Evolutionary conservation across 2,113 vertebrate genomes (phyloP).

Genomic region (Burhinus oedicnemus): DNA sequence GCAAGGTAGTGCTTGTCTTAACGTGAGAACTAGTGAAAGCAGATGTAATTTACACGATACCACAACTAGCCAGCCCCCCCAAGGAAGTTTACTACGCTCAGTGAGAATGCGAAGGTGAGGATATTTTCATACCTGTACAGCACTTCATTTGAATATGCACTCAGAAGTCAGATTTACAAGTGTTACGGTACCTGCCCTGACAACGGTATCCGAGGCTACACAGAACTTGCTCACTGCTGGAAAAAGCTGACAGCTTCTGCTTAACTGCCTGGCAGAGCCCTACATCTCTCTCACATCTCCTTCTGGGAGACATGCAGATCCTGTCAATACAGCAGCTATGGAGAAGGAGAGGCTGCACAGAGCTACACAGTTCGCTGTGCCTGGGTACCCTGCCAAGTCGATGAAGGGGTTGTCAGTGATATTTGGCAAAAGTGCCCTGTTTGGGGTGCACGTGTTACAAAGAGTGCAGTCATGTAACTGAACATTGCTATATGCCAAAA

Average conservation of each 20-base stretch:
- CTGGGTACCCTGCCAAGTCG: background rate
- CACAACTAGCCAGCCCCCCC: background rate
- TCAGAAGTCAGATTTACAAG: background rate
- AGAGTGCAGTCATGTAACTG: background rate
- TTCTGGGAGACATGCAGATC: background rate
- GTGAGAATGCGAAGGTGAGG: background rate
- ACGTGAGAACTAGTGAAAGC: rapidly evolving
- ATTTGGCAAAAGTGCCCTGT: background rate
- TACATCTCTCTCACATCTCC: background rate
- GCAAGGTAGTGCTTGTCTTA: rapidly evolving
- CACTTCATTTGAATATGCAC: background rate
- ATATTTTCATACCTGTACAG: background rate
- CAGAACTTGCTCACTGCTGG: background rate
- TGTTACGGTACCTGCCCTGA: background rate
- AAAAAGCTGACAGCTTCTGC: background rate
- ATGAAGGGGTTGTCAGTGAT: background rate
- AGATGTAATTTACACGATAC: rapidly evolving
- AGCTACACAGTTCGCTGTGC: background rate
- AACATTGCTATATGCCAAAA: background rate
- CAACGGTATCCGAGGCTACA: background rate
- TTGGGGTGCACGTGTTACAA: background rate
- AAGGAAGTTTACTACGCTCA: background rate
- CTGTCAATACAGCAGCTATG: background rate
- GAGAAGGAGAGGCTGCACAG: background rate
- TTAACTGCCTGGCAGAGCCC: background rate